Evolutionary conservation across 2,888 invertebrate genomes (phyloP), one percentile per base, ranked within the genome.

Genomic region (Aphodius sticticus): DNA sequence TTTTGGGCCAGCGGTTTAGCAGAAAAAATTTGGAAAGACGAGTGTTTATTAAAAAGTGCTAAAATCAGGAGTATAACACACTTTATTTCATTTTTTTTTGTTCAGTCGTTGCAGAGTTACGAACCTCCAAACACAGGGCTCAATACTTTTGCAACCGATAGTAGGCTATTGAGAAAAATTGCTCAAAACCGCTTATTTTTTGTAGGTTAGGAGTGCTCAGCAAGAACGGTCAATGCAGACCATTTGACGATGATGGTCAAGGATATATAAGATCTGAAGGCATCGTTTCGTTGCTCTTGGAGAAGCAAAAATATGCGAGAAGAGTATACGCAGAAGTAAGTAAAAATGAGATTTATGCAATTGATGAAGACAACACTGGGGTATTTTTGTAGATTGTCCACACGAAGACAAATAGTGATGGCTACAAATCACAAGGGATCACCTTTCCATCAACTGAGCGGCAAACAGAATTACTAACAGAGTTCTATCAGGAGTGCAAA

Each of bases 181-280:
- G 76, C 76, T 14, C 9, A 14, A 26, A 75, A 26, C 2, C 26
- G 26, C 26, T 26, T 26, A 26, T 70, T 26, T 26, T 26, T 26
- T 69, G 69, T 26, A 79, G 79, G 7, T 90, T 94, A 88, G 95
- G 95, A 79, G 95, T 96, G 85, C 88, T 99, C 4, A 95, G 97
- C 2, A 90, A 92, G 0, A 96, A 97, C 82, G 98, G 99, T 0
- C 92, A 92, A 76, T 98, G 98, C 89, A 96, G 96, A 86, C 94
- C 96, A 71, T 99, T 99, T 87, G 99, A 99, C 89, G 93, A 93
- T 82, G 91, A 92, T 76, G 96, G 95, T 16, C 92, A 94, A 84
- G 97, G 97, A 0, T 97, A 97, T 85, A 94, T 94, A 0, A 92
- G 97, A n/a, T 94, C 96, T n/a, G 97, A 97, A 88, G 93, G 95